These are phyloP conservation scores for Sceloporus undulatus DNA, from an alignment of 2,113 vertebrate species.

Conservation along the genomic window DNA sequence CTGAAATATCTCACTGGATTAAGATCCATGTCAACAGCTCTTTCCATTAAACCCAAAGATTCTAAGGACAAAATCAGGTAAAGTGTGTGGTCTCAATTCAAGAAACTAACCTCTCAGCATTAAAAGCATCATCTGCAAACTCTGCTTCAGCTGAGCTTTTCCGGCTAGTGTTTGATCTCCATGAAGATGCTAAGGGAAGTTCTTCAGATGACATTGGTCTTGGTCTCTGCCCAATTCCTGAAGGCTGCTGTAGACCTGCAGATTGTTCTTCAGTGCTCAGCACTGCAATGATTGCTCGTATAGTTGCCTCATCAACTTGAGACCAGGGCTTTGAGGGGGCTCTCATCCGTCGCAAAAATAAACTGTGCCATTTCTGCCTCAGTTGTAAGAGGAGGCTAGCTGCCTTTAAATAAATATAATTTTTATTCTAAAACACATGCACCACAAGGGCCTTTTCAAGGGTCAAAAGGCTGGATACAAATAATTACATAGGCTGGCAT, in stretches of 20 bases:
- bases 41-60: neutral
- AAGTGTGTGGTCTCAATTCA: neutral
- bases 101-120: conserved; percentile 79
- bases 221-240: conserved; percentile 94
- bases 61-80: neutral
- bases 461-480: neutral
- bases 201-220: conserved; percentile 86
- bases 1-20: neutral
- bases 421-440: neutral
- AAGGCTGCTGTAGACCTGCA: conserved; percentile 90
- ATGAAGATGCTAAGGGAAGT: conserved; percentile 68
- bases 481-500: neutral
- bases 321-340: conserved; percentile 90
- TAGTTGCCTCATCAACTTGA: conserved; percentile 86
- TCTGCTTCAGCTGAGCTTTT: conserved; percentile 76
- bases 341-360: conserved; percentile 89
- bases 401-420: conserved; percentile 78
- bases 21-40: neutral
- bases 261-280: conserved; percentile 87
- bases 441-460: neutral
- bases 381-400: conserved; percentile 87
- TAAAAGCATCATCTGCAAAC: conserved; percentile 70
- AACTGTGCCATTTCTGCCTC: conserved; percentile 91
- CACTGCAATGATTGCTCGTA: conserved; percentile 86
- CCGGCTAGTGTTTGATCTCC: conserved; percentile 76